Conservation (phyloP, 2,797 vertebrate genomes). For the Ceryle rudis region DNA sequence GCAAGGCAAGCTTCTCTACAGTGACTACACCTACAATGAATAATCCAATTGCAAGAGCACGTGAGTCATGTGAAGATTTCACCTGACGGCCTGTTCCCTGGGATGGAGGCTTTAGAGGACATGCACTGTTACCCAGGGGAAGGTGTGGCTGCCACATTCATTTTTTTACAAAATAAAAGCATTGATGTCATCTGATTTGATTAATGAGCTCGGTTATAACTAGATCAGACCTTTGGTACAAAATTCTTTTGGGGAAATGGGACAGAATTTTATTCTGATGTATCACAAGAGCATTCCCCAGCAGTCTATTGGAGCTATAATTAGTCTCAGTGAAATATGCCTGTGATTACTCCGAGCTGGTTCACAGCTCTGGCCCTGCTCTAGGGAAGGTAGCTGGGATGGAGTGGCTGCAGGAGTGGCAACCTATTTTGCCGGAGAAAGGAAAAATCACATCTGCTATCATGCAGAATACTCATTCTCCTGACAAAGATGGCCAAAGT, state of each 20-base stretch:
- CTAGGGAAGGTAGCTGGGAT: background rate
- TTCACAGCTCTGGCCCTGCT: background rate
- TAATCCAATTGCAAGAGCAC: slow-evolving; percentile 54
- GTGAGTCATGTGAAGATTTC: slow-evolving; percentile 44
- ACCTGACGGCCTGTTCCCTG: background rate
- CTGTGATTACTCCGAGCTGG: background rate
- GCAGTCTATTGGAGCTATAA: background rate
- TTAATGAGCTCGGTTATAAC: background rate
- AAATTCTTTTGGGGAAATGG: background rate
- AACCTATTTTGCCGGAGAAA: background rate
- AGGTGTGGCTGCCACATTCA: background rate
- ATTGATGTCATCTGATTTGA: background rate
- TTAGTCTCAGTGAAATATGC: background rate
- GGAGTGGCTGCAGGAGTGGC: background rate
- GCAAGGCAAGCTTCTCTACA: slow-evolving; percentile 33
- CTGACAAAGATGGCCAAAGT: background rate
- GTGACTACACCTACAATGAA: slow-evolving; percentile 51
- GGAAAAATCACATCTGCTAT: background rate
- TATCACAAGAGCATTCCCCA: background rate
- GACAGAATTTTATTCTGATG: background rate
- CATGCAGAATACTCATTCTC: background rate
- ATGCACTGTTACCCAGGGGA: background rate
- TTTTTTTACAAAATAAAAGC: background rate
- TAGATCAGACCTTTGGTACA: background rate
- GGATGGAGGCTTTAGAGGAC: background rate